phyloP scores from a whole-genome alignment of 2,888 invertebrate genomes.

The Tinea trinotella region DNA sequence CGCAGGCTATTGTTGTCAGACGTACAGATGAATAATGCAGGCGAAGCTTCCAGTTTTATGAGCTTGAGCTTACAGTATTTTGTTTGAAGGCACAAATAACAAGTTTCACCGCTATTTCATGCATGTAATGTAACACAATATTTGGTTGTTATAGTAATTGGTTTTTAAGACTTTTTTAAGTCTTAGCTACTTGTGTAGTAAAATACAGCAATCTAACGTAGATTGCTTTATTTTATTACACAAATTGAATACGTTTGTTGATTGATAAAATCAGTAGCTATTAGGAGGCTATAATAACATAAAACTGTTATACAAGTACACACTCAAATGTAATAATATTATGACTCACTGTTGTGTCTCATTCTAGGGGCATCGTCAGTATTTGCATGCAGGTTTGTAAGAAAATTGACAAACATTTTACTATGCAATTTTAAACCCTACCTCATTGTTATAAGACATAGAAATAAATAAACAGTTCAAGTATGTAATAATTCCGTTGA shows the following conservation, averaged over 20 bases:
- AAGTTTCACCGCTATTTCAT: conserved; percentile 27
- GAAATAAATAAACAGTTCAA: neutral
- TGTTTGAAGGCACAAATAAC: conserved; percentile 16
- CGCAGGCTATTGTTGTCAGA: conserved; percentile 38
- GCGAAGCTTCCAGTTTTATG: conserved; percentile 40
- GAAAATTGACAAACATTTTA: neutral
- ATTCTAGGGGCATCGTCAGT: neutral
- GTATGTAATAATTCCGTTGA: neutral
- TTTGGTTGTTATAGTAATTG: too few relatives aligned
- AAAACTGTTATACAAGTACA: neutral
- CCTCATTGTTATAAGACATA: neutral
- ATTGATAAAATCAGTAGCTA: neutral
- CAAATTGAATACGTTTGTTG: conserved; percentile 4
- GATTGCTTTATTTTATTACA: too few relatives aligned
- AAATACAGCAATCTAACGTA: too few relatives aligned
- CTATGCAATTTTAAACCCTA: neutral
- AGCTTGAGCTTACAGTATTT: conserved; percentile 24
- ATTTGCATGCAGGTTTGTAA: neutral
- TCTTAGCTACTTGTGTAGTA: too few relatives aligned
- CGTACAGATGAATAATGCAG: conserved; percentile 45
- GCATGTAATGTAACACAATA: too few relatives aligned
- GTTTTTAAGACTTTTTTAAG: too few relatives aligned
- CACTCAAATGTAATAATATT: neutral
- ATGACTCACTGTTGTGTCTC: neutral
- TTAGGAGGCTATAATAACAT: neutral